These are phyloP conservation scores for Lophotriccus pileatus DNA, from an alignment of 2,797 vertebrate genomes.

Conservation along the genomic window DNA sequence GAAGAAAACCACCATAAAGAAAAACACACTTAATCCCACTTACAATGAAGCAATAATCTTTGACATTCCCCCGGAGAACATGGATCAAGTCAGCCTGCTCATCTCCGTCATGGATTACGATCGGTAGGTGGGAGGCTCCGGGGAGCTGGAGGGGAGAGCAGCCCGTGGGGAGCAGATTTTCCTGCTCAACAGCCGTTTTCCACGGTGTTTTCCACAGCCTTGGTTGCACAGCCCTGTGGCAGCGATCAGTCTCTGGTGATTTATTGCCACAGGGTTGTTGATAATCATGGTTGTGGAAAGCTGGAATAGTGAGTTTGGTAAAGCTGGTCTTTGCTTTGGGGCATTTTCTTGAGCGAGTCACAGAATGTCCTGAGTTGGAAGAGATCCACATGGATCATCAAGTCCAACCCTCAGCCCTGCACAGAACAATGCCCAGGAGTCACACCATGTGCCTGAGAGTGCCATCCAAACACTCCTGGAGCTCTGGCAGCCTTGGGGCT, in stretches of 20 bases:
- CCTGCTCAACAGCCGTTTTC: not conserved
- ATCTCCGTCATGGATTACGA: slow-evolving; percentile 99
- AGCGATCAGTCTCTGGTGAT: not conserved
- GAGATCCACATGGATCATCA: not conserved
- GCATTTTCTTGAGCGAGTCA: not conserved
- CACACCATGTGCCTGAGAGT: not conserved
- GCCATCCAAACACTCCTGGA: not conserved
- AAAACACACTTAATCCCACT: slow-evolving; percentile 95
- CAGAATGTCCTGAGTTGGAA: not conserved
- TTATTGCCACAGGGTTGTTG: not conserved
- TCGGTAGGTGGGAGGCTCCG: slow-evolving; percentile 77
- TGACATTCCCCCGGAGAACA: slow-evolving; percentile 97
- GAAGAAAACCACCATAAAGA: slow-evolving; percentile 98
- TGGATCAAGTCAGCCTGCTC: slow-evolving; percentile 98
- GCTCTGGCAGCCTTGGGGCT: not conserved
- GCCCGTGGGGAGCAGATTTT: not conserved
- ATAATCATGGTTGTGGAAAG: not conserved
- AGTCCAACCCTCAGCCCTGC: not conserved
- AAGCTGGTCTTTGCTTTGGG: not conserved
- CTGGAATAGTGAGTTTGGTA: not conserved
- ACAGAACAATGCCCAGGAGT: not conserved
- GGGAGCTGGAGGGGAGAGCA: not conserved
- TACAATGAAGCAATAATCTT: slow-evolving; percentile 99
- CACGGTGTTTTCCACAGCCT: not conserved
- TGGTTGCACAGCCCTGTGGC: not conserved